Percentiles rank a stretch among this genome's conserved stretches.
phyloP scores from a whole-genome alignment of 2,888 invertebrate species.

The Drosophila tripunctata region DNA sequence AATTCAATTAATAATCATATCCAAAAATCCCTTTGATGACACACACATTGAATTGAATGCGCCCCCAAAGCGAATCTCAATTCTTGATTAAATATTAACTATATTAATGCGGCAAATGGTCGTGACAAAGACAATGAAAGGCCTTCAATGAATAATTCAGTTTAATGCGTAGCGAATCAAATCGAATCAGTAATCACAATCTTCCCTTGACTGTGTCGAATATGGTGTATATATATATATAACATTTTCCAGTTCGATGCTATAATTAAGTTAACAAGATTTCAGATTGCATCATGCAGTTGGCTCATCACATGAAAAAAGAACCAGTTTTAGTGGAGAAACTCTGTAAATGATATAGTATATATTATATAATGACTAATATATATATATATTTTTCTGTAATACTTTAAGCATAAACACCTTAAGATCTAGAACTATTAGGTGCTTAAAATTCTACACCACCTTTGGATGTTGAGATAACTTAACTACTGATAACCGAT shows the following conservation, averaged over 20 bases:
- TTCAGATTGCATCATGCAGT: slow-evolving; percentile 1
- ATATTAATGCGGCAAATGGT: slow-evolving; percentile 43
- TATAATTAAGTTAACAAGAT: background rate
- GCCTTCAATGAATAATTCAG: slow-evolving; percentile 17
- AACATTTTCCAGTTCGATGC: background rate
- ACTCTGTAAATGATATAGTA: background rate
- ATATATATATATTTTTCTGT: background rate
- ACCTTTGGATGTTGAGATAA: slow-evolving; percentile 15
- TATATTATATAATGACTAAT: background rate
- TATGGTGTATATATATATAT: background rate
- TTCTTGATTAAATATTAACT: slow-evolving; percentile 53
- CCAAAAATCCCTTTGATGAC: slow-evolving; percentile 36
- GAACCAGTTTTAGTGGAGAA: background rate
- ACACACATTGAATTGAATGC: slow-evolving; percentile 4
- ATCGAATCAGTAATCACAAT: slow-evolving; percentile 1
- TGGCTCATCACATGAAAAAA: background rate
- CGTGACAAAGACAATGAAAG: slow-evolving; percentile 35
- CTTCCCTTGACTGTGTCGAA: background rate
- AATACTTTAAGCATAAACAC: too few species aligned
- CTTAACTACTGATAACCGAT: slow-evolving; percentile 36
- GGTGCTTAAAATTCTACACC: background rate
- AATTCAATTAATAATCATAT: slow-evolving; percentile 9
- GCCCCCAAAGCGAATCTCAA: background rate
- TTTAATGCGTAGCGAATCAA: slow-evolving; percentile 6
- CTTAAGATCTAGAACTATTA: background rate